Evolutionary conservation across 53 echinoderm and acorn worm genomes (phyloP).

Genomic region (Holothuria leucospilota): DNA sequence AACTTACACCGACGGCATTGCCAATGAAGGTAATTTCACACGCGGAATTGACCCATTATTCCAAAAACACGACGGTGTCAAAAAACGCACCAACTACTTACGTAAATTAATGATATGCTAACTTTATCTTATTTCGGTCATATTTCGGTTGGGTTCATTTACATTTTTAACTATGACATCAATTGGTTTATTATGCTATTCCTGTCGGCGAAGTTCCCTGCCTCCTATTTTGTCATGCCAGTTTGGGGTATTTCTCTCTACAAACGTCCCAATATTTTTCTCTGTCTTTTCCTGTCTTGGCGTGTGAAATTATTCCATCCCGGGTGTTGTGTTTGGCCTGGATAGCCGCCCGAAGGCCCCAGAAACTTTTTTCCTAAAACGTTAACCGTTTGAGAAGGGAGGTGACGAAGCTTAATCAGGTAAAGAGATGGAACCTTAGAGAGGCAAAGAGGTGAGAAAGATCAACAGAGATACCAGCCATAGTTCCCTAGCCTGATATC

Average conservation of each 20-base stretch:
- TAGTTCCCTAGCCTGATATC: too few relatives aligned
- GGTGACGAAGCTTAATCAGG: slow-evolving; percentile 39
- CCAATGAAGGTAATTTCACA: slow-evolving; percentile 29
- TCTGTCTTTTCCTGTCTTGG: too few relatives aligned
- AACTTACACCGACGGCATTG: background rate
- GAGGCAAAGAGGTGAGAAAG: slow-evolving; percentile 24
- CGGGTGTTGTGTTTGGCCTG: slow-evolving; percentile 48
- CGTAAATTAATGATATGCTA: slow-evolving; percentile 47
- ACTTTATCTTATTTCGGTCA: background rate
- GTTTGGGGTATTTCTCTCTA: background rate
- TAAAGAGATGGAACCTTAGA: background rate
- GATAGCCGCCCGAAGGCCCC: slow-evolving; percentile 36
- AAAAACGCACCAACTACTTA: slow-evolving; percentile 5
- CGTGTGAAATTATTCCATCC: too few relatives aligned
- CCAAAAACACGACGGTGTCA: slow-evolving; percentile 21
- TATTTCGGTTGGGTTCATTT: slow-evolving; percentile 32
- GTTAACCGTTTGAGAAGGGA: background rate
- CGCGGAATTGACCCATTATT: slow-evolving; percentile 38
- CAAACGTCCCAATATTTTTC: too few relatives aligned
- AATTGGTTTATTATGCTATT: slow-evolving; percentile 20
- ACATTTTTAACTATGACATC: slow-evolving; percentile 27
- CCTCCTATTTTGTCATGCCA: background rate
- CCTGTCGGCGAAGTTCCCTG: slow-evolving; percentile 17
- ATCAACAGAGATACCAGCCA: slow-evolving; percentile 12
- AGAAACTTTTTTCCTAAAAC: too few relatives aligned